These are phyloP conservation scores for Montipora efflorescens DNA, from an alignment of 64 coral and sea anemone genomes.

Conservation along the genomic window DNA sequence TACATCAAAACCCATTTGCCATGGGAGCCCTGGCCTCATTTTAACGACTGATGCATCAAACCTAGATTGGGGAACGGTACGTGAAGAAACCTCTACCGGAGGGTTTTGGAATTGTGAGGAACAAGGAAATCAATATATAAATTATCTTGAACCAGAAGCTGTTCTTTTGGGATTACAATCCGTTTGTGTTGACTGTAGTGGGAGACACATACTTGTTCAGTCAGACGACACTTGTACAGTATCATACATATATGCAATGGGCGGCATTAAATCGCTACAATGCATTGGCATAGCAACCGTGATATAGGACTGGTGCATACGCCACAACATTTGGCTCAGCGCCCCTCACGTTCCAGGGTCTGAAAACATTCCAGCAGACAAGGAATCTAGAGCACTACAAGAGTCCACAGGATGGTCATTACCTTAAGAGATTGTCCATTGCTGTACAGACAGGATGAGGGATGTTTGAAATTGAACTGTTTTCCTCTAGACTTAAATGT, in stretches of 20 bases:
- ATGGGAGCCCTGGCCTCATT: conserved; percentile 32
- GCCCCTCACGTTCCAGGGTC: conserved; percentile 41
- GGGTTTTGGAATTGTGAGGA: conserved; percentile 18
- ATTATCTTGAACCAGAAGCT: conserved; percentile 46
- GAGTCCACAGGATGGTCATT: conserved; percentile 53
- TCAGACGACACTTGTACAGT: background rate
- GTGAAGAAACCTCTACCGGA: background rate
- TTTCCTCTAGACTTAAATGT: conserved; percentile 28
- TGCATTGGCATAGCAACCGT: conserved; percentile 20
- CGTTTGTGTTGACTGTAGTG: conserved; percentile 6
- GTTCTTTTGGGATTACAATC: conserved; percentile 17
- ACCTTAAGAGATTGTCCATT: background rate
- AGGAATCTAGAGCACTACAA: conserved; percentile 10
- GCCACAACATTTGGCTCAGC: conserved; percentile 41
- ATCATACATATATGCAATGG: background rate
- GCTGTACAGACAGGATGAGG: background rate
- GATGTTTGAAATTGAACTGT: conserved; percentile 30
- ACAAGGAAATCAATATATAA: conserved; percentile 6
- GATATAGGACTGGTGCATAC: conserved; percentile 25
- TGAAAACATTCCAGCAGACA: conserved; percentile 1
- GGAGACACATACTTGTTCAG: conserved; percentile 4
- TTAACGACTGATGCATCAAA: conserved; percentile 37
- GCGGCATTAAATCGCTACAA: conserved; percentile 28
- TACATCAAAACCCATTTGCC: conserved; percentile 14
- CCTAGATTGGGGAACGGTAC: conserved; percentile 29